A percentile compares a stretch with the other conserved stretches of the same genome.
phyloP scores from a whole-genome alignment of 2,888 invertebrate genomes.

The Papilio gigon region DNA sequence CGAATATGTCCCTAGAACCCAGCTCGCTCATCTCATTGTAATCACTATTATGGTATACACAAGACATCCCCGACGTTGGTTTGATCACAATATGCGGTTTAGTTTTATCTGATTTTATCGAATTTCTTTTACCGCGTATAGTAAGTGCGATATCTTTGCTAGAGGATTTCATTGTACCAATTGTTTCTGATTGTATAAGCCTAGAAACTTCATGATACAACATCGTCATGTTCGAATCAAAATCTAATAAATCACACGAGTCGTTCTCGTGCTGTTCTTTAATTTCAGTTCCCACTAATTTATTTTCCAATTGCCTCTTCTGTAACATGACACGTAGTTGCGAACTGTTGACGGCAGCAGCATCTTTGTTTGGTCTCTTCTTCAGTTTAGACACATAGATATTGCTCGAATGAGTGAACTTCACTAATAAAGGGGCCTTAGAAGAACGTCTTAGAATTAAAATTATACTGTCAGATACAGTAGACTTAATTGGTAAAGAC shows the following conservation, averaged over 20 bases:
- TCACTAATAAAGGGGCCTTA: constrained; percentile 49
- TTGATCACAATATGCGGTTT: constrained; percentile 54
- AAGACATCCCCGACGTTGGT: constrained; percentile 40
- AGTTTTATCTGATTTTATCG: constrained; percentile 32
- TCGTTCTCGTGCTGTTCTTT: background rate
- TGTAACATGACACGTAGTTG: background rate
- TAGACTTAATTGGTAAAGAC: constrained; percentile 8
- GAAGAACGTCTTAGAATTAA: constrained; percentile 23
- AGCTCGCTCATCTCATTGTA: background rate
- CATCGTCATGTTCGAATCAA: constrained; percentile 2
- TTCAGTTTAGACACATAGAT: constrained; percentile 56
- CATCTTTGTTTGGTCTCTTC: constrained; percentile 49
- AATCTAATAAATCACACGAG: constrained; percentile 13
- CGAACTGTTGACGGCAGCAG: constrained; percentile 35
- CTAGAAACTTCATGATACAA: constrained; percentile 2
- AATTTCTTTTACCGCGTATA: constrained; percentile 2
- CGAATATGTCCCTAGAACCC: background rate
- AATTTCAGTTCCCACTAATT: background rate
- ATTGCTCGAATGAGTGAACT: constrained; percentile 62
- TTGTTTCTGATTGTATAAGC: constrained; percentile 10
- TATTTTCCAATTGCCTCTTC: background rate
- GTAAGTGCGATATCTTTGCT: background rate
- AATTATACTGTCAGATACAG: constrained; percentile 18
- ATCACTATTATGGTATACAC: constrained; percentile 10
- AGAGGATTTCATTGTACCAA: background rate